phyloP scores from a whole-genome alignment of 2,113 vertebrate species.

The Serilophus lunatus region DNA sequence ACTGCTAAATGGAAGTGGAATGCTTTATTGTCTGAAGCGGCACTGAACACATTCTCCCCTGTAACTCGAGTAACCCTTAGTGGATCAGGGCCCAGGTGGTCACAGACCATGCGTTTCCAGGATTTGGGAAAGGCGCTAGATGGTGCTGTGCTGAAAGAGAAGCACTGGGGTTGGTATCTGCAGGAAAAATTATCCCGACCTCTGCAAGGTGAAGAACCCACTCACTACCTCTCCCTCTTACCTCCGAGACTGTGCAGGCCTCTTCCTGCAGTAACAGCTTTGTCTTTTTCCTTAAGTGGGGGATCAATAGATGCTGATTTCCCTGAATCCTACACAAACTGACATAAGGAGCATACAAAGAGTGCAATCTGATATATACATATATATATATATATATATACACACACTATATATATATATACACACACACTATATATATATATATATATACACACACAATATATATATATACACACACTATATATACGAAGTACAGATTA shows the following conservation, averaged over 20 bases:
- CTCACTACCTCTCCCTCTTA: background rate
- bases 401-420: too few species aligned
- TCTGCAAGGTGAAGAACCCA: background rate
- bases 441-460: too few species aligned
- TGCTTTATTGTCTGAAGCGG: background rate
- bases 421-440: too few species aligned
- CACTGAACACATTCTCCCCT: background rate
- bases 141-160: background rate
- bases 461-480: too few species aligned
- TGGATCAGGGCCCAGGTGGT: background rate
- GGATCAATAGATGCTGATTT: background rate
- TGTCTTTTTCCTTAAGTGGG: background rate
- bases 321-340: background rate
- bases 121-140: background rate
- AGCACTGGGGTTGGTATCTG: rapidly evolving
- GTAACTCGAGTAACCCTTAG: background rate
- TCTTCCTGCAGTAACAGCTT: background rate
- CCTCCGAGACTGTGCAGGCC: rapidly evolving
- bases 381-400: too few species aligned
- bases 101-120: background rate
- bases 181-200: background rate
- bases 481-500: background rate
- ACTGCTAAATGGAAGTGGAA: background rate
- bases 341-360: background rate
- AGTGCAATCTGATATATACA: background rate